Evolutionary conservation across 2,113 vertebrate genomes (phyloP), one percentile per base, ranked within the genome.

Genomic region (Xenotilapia leptura): DNA sequence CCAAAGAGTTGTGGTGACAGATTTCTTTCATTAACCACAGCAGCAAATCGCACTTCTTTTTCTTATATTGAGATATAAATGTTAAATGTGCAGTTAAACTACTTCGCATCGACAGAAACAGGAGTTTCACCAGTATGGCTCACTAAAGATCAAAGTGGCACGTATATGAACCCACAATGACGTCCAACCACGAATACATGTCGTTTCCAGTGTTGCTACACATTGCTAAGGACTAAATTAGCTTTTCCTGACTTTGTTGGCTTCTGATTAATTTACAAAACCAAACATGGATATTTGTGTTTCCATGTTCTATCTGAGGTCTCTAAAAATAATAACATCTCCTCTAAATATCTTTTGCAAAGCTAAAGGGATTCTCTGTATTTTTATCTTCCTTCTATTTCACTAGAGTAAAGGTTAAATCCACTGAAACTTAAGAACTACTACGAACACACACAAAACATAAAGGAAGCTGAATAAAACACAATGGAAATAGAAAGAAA

Each of bases 1-100:
- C 60, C 19, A 21, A 38, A 65, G 33, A 65, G 60, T 65, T 65
- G 60, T 65, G 60, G 3, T 38, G 19, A 38, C 33, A 0, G 33
- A 21, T 0, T 65, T 38, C 60, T 21, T 65, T 38, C 33, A 21
- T 65, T 65, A 65, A 38, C 60, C 60, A 65, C 33, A 38, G 33
- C 10, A 65, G 60, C 19, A 21, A 65, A 38, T 65, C 1, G 0
- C 33, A 65, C 33, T 38, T 65, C 33, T 38, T 38, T 65, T n/a
- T 65, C 60, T 38, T 65, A 65, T 65, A 21, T 38, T 65, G 33
- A 13, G 60, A 65, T 65, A 65, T 65, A 28, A 28, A 28, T 28
- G 28, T 65, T 38, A 65, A 65, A 38, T 65, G 60, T 65, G 60
- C 60, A 65, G 60, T 65, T 38, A 2, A 65, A 65, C 60, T 65